phyloP scores from a whole-genome alignment of 2,113 vertebrate genomes.

The Colossoma macropomum region DNA sequence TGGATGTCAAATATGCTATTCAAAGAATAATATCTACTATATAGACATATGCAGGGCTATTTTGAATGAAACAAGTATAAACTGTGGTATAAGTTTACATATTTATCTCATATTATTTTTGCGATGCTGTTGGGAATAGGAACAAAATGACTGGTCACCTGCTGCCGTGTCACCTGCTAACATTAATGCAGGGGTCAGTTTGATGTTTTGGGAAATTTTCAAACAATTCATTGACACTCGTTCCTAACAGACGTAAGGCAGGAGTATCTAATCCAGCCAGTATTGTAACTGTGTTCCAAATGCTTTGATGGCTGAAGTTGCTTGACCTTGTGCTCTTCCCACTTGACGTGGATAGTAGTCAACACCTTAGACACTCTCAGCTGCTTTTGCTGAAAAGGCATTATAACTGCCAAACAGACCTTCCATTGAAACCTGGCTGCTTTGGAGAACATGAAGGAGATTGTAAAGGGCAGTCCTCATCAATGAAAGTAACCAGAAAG shows the following conservation, averaged over 20 bases:
- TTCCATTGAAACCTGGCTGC: neutral
- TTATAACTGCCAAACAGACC: neutral
- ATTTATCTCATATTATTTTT: no score
- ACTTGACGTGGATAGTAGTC: neutral
- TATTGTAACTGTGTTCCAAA: neutral
- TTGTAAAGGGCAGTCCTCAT: neutral
- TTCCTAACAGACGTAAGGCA: neutral
- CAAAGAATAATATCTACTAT: no score
- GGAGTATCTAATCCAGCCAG: neutral
- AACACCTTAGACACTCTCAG: neutral
- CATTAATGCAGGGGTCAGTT: no score
- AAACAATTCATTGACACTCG: conserved; percentile 28
- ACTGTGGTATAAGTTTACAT: no score
- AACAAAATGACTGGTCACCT: no score
- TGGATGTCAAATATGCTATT: no score
- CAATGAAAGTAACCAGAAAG: neutral
- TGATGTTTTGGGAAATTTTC: no score
- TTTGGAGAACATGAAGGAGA: conserved; percentile 11
- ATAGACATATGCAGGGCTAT: no score
- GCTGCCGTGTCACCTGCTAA: no score
- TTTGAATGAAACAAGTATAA: no score
- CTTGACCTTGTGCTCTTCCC: neutral
- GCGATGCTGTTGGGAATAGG: no score
- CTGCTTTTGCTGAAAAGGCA: neutral
- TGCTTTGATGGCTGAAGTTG: neutral